Conservation (phyloP, 2,113 vertebrate genomes). For the Actenoides hombroni region DNA sequence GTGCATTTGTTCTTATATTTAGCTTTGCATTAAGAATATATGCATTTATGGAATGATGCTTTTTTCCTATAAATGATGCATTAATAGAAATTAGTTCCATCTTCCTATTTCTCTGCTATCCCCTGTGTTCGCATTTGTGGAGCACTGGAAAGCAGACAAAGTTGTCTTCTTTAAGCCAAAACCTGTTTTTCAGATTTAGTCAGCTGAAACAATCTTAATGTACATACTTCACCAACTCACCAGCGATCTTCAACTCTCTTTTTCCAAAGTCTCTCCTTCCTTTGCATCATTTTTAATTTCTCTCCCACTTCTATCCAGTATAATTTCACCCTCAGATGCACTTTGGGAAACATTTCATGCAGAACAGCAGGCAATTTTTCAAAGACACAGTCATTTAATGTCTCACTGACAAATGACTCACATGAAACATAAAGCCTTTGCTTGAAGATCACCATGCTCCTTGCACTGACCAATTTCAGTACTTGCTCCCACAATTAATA, state of each 20-base stretch:
- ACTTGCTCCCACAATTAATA: fast-evolving
- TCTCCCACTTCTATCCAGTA: background rate
- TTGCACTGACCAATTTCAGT: background rate
- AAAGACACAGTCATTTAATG: background rate
- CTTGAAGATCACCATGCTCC: background rate
- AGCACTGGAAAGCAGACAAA: too few species aligned
- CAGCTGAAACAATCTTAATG: background rate
- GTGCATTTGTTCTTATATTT: background rate
- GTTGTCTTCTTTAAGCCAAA: background rate
- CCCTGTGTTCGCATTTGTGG: background rate
- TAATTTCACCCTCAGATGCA: background rate
- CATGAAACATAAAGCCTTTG: background rate
- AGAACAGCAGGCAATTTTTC: background rate
- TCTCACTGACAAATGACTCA: background rate
- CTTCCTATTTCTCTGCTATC: background rate
- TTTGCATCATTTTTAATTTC: background rate
- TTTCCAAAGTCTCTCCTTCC: background rate
- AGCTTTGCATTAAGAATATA: background rate
- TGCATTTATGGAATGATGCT: too few species aligned
- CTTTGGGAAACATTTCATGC: background rate
- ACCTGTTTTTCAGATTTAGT: background rate
- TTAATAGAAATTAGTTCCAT: background rate
- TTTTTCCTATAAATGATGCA: background rate
- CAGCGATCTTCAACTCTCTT: background rate
- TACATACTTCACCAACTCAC: background rate